These are phyloP conservation scores for Caenorhabditis macrosperma DNA, from an alignment of 2,888 invertebrate species.

Conservation along the genomic window DNA sequence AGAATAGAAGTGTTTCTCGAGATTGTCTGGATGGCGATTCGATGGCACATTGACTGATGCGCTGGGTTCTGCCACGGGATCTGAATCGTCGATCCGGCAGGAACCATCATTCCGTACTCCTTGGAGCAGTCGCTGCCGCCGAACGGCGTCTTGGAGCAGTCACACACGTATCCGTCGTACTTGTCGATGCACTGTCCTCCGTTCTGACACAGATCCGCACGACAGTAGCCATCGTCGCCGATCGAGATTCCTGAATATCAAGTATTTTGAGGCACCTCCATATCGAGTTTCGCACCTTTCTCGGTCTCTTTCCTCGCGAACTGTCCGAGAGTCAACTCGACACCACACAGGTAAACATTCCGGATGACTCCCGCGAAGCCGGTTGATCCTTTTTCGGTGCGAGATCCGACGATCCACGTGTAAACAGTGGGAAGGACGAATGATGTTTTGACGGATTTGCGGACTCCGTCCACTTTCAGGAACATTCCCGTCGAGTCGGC, in stretches of 20 bases:
- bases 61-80: slow-evolving; percentile 79
- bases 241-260: slow-evolving; percentile 46
- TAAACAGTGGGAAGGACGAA: slow-evolving; percentile 63
- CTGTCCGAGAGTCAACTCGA: slow-evolving; percentile 68
- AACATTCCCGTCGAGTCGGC: slow-evolving; percentile 61
- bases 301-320: slow-evolving; percentile 70
- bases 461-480: slow-evolving; percentile 60
- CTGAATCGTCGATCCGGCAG: slow-evolving; percentile 72
- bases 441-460: slow-evolving; percentile 36
- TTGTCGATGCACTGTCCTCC: slow-evolving; percentile 75
- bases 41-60: slow-evolving; percentile 76
- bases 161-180: slow-evolving; percentile 77
- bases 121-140: slow-evolving; percentile 76
- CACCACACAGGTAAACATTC: slow-evolving; percentile 76
- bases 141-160: slow-evolving; percentile 78
- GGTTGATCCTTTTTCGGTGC: slow-evolving; percentile 70
- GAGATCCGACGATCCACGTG: slow-evolving; percentile 70
- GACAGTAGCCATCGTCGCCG: slow-evolving; percentile 74
- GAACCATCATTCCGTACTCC: slow-evolving; percentile 79
- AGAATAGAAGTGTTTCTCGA: slow-evolving; percentile 70
- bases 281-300: slow-evolving; percentile 19
- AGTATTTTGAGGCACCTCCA: not conserved
- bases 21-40: slow-evolving; percentile 72
- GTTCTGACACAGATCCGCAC: slow-evolving; percentile 72
- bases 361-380: slow-evolving; percentile 77